Conservation (phyloP, 2,797 vertebrate genomes). For the Echeneis naucrates region DNA sequence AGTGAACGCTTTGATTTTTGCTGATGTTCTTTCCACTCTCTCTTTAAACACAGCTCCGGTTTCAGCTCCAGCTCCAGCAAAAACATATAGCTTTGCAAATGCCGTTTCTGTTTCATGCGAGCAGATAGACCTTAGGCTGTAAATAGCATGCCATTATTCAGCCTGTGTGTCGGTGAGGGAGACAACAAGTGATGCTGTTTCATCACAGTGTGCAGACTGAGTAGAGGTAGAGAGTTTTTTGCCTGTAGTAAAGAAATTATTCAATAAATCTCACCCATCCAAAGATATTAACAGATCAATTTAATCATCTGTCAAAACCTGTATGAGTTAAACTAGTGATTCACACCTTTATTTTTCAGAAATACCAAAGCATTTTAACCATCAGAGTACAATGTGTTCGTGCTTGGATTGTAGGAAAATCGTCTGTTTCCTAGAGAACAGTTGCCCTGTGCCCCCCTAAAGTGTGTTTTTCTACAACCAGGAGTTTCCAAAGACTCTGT, state of each 20-base stretch:
- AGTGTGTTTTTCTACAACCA: slow-evolving; percentile 51
- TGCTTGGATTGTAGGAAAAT: slow-evolving; percentile 47
- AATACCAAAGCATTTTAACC: background rate
- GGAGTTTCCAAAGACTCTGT: slow-evolving; percentile 58
- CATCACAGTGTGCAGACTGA: background rate
- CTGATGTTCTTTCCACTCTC: background rate
- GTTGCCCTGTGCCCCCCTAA: slow-evolving; percentile 36
- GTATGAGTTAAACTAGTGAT: background rate
- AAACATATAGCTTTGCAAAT: slow-evolving; percentile 3
- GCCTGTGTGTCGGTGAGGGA: background rate
- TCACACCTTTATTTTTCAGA: slow-evolving; percentile 16
- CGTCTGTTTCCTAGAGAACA: slow-evolving; percentile 61
- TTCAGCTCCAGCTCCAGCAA: slow-evolving; percentile 20
- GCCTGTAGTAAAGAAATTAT: slow-evolving; percentile 4
- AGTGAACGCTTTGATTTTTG: slow-evolving; percentile 12
- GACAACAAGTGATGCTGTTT: background rate
- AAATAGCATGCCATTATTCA: slow-evolving; percentile 4
- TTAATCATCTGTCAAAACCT: background rate
- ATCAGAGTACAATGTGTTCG: slow-evolving; percentile 37
- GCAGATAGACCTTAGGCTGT: background rate
- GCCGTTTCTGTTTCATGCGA: background rate
- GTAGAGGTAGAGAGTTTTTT: background rate
- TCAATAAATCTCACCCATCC: background rate
- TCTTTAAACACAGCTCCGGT: slow-evolving; percentile 16
- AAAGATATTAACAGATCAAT: background rate